Conservation (phyloP, 2,888 invertebrate species). For the Heteromyza rotundicornis region DNA sequence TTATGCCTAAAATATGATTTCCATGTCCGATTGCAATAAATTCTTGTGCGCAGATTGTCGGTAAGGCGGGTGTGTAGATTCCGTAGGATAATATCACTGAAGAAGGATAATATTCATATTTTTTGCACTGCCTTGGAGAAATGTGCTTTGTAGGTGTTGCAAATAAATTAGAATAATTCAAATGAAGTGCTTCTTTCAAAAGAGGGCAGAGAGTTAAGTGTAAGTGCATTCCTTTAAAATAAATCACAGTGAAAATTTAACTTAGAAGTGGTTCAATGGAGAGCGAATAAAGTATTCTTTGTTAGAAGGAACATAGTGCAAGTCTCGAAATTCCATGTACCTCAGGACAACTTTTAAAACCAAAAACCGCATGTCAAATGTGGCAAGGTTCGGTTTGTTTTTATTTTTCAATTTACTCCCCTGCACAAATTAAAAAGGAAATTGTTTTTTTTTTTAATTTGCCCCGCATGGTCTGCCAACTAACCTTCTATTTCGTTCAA, state of each 20-base stretch:
- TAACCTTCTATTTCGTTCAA: too few species aligned
- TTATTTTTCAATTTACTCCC: neutral
- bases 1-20: constrained; percentile 4
- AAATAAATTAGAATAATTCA: neutral
- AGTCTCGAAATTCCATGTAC: too few species aligned
- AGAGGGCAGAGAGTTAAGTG: too few species aligned
- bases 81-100: neutral
- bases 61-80: neutral
- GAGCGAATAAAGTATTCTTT: too few species aligned
- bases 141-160: neutral
- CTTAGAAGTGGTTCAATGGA: too few species aligned
- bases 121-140: neutral
- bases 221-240: too few species aligned
- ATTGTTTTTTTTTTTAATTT: neutral
- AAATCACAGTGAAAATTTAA: too few species aligned
- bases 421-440: neutral
- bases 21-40: constrained; percentile 4
- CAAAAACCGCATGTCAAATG: neutral
- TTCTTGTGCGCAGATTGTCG: neutral
- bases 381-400: too few species aligned
- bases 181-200: neutral
- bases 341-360: too few species aligned
- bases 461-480: too few species aligned
- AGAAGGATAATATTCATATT: neutral
- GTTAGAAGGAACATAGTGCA: too few species aligned